Conservation (phyloP, 2,888 invertebrate genomes). For the Torymus auratus region DNA sequence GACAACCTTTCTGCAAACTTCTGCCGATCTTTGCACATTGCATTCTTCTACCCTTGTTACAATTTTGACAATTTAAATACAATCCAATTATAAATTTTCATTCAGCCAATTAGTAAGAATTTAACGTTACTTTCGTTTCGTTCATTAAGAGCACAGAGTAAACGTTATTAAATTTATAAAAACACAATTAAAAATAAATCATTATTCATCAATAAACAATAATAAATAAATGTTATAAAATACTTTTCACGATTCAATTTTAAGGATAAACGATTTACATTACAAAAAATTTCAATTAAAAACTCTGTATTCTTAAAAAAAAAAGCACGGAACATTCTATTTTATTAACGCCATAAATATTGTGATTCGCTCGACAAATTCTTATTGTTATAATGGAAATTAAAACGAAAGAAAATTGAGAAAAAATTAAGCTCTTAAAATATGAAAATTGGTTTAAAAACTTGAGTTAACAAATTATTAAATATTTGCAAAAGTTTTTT, state of each 20-base stretch:
- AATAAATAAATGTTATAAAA: too few relatives aligned
- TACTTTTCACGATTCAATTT: too few relatives aligned
- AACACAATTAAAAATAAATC: not conserved
- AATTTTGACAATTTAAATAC: constrained; percentile 9
- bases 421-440: not conserved
- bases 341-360: constrained; percentile 8
- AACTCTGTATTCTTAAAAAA: constrained; percentile 14
- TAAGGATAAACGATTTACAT: not conserved
- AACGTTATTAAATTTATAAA: not conserved
- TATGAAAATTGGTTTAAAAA: too few relatives aligned
- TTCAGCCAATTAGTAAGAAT: constrained; percentile 9
- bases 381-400: not conserved
- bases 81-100: constrained; percentile 9
- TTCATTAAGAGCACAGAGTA: constrained; percentile 14
- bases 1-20: constrained; percentile 60
- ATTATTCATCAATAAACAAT: too few relatives aligned
- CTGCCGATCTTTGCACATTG: constrained; percentile 57
- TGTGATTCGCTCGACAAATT: not conserved
- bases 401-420: not conserved
- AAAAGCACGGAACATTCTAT: not conserved
- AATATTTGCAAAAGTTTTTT: too few relatives aligned
- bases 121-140: constrained; percentile 8
- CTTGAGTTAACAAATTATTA: too few relatives aligned
- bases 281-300: not conserved
- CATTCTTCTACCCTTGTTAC: constrained; percentile 54